phyloP scores from a whole-genome alignment of 2,888 invertebrate genomes.

The Chrysolina haemoptera region DNA sequence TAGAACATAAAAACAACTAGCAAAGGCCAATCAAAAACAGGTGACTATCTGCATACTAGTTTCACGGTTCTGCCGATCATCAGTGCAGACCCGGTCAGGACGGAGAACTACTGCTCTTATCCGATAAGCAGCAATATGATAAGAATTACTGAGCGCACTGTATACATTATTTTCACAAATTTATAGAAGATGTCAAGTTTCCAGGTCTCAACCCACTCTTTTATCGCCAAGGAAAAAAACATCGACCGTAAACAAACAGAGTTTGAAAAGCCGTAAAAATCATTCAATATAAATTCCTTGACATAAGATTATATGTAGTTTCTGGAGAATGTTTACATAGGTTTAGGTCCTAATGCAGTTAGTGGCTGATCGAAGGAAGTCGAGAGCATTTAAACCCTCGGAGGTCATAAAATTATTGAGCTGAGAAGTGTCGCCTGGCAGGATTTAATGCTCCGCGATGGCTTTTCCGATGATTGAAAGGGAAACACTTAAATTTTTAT shows the following conservation, averaged over 20 bases:
- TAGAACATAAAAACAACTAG: no score
- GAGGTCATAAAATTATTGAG: slow-evolving; percentile 57
- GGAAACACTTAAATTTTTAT: slow-evolving; percentile 59
- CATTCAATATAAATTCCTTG: slow-evolving; percentile 39
- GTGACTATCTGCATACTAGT: no score
- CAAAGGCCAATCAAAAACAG: no score
- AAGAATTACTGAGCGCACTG: no score
- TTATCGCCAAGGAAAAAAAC: neutral
- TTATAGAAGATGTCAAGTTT: no score
- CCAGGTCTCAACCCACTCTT: no score
- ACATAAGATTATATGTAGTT: slow-evolving; percentile 37
- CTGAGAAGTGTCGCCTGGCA: slow-evolving; percentile 61
- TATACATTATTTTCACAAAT: no score
- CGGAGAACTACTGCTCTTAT: no score
- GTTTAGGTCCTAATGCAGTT: slow-evolving; percentile 49
- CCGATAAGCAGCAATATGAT: no score
- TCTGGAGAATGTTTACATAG: slow-evolving; percentile 51
- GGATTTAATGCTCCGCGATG: slow-evolving; percentile 56
- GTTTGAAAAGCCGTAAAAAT: slow-evolving; percentile 41
- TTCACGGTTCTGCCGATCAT: no score
- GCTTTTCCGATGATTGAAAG: slow-evolving; percentile 60
- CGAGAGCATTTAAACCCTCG: slow-evolving; percentile 58
- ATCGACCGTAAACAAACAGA: slow-evolving; percentile 34
- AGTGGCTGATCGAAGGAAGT: slow-evolving; percentile 59
- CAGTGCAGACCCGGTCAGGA: no score